Conservation (phyloP, 1,140 invertebrate species). For the Orussus abietinus region DNA sequence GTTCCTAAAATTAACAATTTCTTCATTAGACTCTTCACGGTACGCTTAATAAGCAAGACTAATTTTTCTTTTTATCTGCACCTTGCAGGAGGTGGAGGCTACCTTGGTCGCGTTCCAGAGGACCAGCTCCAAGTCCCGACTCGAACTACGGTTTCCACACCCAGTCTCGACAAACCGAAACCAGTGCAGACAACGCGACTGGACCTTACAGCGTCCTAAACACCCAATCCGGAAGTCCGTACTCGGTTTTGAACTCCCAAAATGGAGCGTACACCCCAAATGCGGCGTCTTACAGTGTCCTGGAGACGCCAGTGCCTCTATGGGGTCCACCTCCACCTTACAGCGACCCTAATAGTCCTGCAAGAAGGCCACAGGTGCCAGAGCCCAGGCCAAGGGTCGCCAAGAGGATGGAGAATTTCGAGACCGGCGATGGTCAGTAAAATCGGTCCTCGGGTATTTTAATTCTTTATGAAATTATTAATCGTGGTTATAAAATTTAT, state of each 20-base stretch:
- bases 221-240: slow-evolving; percentile 40
- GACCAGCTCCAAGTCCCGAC: slow-evolving; percentile 57
- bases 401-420: slow-evolving; percentile 45
- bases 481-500: slow-evolving; percentile 5
- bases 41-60: slow-evolving; percentile 1
- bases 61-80: slow-evolving; percentile 5
- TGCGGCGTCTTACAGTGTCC: slow-evolving; percentile 50
- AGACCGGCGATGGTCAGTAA: slow-evolving; percentile 38
- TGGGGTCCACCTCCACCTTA: slow-evolving; percentile 75
- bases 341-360: slow-evolving; percentile 67
- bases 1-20: background rate
- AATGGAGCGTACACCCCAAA: slow-evolving; percentile 31
- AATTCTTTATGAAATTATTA: background rate
- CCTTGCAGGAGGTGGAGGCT: slow-evolving; percentile 46
- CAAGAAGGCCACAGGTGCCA: slow-evolving; percentile 44
- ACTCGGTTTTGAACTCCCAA: slow-evolving; percentile 43
- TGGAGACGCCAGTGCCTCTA: slow-evolving; percentile 56
- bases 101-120: slow-evolving; percentile 48
- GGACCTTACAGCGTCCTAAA: slow-evolving; percentile 35
- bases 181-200: slow-evolving; percentile 30
- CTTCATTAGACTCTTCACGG: too few species aligned
- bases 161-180: slow-evolving; percentile 45
- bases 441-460: background rate
- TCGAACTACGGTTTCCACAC: slow-evolving; percentile 65
- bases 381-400: slow-evolving; percentile 38